Evolutionary conservation across 2,888 invertebrate species (phyloP).

Genomic region (Galerucella nymphaeae): DNA sequence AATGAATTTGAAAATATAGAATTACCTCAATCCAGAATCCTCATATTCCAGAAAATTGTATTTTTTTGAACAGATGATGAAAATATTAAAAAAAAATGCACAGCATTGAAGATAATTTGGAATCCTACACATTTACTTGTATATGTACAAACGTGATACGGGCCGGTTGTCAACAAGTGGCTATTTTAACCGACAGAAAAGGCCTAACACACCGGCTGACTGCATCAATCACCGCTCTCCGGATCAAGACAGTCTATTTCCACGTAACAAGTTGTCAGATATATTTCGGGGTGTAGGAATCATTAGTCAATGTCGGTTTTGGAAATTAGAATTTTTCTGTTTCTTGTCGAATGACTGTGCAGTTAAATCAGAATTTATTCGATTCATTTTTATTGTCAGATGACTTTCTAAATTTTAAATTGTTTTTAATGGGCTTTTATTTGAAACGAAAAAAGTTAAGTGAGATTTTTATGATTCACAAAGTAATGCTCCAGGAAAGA

Average conservation of each 20-base stretch:
- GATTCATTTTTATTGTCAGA: neutral
- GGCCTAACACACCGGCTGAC: conserved; percentile 39
- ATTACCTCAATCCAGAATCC: too few relatives aligned
- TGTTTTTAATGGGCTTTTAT: neutral
- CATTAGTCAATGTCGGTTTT: conserved; percentile 47
- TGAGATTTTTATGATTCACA: too few relatives aligned
- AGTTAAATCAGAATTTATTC: conserved; percentile 9
- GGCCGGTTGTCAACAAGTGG: conserved; percentile 45
- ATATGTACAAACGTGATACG: conserved; percentile 5
- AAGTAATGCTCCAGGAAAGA: too few relatives aligned
- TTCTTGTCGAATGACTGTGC: conserved; percentile 29
- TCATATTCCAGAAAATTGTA: too few relatives aligned
- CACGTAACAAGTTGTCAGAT: conserved; percentile 30
- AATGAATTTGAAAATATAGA: too few relatives aligned
- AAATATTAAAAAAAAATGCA: neutral
- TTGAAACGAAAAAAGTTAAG: neutral
- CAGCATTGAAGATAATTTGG: neutral
- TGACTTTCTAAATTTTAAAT: neutral
- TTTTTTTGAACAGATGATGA: neutral
- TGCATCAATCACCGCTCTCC: conserved; percentile 46
- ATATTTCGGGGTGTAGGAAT: conserved; percentile 35
- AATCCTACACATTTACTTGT: neutral
- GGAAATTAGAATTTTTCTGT: conserved; percentile 43
- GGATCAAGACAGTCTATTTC: conserved; percentile 35
- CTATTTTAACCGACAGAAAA: conserved; percentile 47